Evolutionary conservation across 1,140 invertebrate species (phyloP), one percentile per base, ranked within the genome.

Genomic region (Drosophila kurseongensis): DNA sequence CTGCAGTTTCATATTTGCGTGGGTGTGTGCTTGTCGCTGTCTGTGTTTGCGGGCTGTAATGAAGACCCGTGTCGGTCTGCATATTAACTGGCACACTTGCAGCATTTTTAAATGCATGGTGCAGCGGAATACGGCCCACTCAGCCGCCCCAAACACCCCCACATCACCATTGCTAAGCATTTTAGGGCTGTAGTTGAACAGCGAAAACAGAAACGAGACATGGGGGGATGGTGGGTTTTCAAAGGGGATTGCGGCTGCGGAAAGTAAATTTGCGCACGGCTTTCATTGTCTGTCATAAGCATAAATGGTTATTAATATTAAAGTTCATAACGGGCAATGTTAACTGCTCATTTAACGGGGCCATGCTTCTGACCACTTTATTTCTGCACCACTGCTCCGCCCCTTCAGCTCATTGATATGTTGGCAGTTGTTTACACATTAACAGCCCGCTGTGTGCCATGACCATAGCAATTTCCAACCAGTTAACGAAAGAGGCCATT

Each of bases 231-330:
- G 18, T 40, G 9, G 50, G 14, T 18, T 44, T 13, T 32, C 10
- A 5, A n/a, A 5, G 29, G 57, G 23, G n/a, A 13, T 14, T 32
- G 59, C 7, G 14, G 47, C 18, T 32, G 45, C 38, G 36, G 48
- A 27, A 35, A 51, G 48, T 51, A 51, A 51, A 51, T 51, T 51
- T 51, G 62, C 41, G 57, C 62, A 77, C 45, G 56, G 59, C 62
- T 78, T 77, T 74, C 73, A 85, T 84, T 85, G 66, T 85, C 81
- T 85, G 77, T 84, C 81, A 84, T 84, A 85, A 84, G 80, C 81
- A 84, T 85, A 84, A 84, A 80, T 85, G 81, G 81, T 80, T 85
- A 84, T 84, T 84, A 84, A 84, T 85, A 84, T 85, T 84, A 85
- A 85, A 84, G 72, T 76, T 76, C 61, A 80, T 75, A 83, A 80